Base-by-base conservation (phyloP, 2,113 vertebrate genomes). In the Psittacara wagleri region DNA sequence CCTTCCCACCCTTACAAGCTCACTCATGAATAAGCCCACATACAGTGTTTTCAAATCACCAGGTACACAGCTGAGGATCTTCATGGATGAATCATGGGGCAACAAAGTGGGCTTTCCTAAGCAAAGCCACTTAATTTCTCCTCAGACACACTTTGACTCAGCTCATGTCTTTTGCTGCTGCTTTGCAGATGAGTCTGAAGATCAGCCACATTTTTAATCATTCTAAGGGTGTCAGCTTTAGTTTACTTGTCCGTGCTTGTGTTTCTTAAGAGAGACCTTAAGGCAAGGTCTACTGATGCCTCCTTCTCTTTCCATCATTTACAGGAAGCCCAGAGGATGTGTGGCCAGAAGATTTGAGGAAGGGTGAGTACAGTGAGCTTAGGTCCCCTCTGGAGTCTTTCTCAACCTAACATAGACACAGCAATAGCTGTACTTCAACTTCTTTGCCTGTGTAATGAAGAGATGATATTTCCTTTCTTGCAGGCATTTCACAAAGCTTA, bases 41-140 rank as follows among this genome's bases (percentile, higher is more conserved):
- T 4, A 7, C 4, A 17, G 1, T 9, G 6, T 24, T 9, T 28
- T 82, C 7, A 4, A 19, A 39, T 11, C 17, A 68, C 4, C 12
- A 51, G 4, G 11, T 24, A 14, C 7, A 6, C 0, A 1, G 2
- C 6, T 4, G 2, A 77, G 20, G 6, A 6, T 77, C 13, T 55
- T 89, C 16, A 23, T 25, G 55, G 13, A 19, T 33, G 14, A 31
- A 61, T 39, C 10, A 18, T 5, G 7, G 2, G 5, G n/a, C 20
- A 67, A 33, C 2, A 43, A 80, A 46, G 13, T 9, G 4, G 8
- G 1, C 1, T 83, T 73, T 80, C 11, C 7, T 15, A 39, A 28
- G 17, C 27, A 48, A 33, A 10, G 7, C 2, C 37, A 29, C 12
- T 13, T 66, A 3, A 4, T 35, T 7, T 83, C 18, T 86, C 13